phyloP scores from a whole-genome alignment of 2,113 vertebrate species.

The Paramisgurnus dabryanus region DNA sequence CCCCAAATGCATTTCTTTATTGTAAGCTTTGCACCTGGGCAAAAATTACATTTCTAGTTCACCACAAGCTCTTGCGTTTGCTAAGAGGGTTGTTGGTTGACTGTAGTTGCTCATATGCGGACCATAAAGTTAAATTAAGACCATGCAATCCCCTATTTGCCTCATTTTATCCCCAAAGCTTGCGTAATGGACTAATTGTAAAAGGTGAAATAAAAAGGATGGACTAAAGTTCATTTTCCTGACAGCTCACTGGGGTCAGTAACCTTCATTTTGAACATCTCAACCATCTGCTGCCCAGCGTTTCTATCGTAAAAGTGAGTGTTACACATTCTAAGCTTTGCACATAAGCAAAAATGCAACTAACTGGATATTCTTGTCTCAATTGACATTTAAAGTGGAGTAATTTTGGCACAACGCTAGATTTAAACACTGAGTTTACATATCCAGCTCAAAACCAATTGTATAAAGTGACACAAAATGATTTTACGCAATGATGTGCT shows the following conservation, averaged over 20 bases:
- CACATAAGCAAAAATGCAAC: background rate
- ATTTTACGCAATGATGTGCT: too few relatives aligned
- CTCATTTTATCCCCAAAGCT: background rate
- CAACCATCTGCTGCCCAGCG: slow-evolving; percentile 44
- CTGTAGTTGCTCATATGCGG: background rate
- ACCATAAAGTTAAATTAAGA: background rate
- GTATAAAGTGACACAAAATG: too few relatives aligned
- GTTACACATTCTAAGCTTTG: slow-evolving; percentile 13
- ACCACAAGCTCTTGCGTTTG: too few relatives aligned
- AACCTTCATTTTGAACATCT: slow-evolving; percentile 42
- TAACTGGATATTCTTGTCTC: too few relatives aligned
- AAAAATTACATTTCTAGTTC: too few relatives aligned
- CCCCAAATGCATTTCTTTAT: too few relatives aligned
- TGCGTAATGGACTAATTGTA: background rate
- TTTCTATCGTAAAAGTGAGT: slow-evolving; percentile 13
- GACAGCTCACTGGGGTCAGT: slow-evolving; percentile 37
- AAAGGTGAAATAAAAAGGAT: slow-evolving; percentile 1
- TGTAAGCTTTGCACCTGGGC: too few relatives aligned
- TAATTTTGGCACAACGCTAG: too few relatives aligned
- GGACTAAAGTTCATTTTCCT: background rate
- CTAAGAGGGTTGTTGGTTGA: background rate
- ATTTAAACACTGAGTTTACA: too few relatives aligned
- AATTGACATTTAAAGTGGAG: too few relatives aligned
- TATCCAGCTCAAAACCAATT: too few relatives aligned
- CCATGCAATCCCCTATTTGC: background rate